phyloP scores from a whole-genome alignment of 35 echinoderm and acorn worm genomes.

The Hemicentrotus pulcherrimus region DNA sequence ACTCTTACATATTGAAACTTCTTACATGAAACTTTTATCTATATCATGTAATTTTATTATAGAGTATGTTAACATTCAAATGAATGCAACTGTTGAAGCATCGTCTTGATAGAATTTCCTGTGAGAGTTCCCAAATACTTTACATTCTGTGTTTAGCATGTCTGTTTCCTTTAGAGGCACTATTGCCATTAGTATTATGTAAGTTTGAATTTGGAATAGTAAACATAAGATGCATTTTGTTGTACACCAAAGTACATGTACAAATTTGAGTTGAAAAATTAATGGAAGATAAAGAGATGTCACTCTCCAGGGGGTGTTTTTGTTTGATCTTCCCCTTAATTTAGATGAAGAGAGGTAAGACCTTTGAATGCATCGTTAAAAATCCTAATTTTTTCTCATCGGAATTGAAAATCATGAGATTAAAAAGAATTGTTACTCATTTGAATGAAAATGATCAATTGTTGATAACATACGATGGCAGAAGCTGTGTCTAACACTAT shows the following conservation, averaged over 20 bases:
- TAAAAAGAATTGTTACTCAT: neutral
- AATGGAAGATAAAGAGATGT: neutral
- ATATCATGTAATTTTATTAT: too few relatives aligned
- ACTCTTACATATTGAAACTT: neutral
- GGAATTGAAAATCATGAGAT: neutral
- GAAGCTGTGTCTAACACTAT: neutral
- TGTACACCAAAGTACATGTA: neutral
- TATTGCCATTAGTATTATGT: neutral
- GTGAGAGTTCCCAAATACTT: neutral
- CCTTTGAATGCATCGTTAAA: neutral
- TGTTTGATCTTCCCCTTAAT: neutral
- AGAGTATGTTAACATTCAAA: too few relatives aligned
- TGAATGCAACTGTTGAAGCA: neutral
- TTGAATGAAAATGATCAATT: neutral
- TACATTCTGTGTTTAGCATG: neutral
- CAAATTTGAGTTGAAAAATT: neutral
- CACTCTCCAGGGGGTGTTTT: neutral
- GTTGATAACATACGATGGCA: neutral
- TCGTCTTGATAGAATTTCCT: neutral
- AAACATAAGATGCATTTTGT: neutral
- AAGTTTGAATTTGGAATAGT: neutral
- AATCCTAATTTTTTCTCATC: too few relatives aligned
- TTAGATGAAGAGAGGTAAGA: neutral
- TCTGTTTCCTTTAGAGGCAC: neutral
- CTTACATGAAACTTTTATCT: neutral